Evolutionary conservation across 1,140 invertebrate genomes (phyloP).

Genomic region (Probaryconus sp.): DNA sequence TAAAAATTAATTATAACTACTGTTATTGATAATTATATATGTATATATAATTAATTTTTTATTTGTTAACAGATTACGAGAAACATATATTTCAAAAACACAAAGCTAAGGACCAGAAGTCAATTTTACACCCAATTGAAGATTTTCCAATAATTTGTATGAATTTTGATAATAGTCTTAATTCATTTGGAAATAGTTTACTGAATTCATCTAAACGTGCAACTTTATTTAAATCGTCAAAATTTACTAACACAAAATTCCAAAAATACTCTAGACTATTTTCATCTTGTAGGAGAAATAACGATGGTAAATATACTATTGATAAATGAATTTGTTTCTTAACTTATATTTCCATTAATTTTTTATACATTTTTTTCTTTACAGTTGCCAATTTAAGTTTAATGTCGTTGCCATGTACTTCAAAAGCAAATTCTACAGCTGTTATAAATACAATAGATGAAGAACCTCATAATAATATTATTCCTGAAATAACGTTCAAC

Average conservation of each 20-base stretch:
- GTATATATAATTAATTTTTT: slow-evolving; percentile 4
- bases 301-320: no score
- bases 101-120: slow-evolving; percentile 4
- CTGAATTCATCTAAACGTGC: no score
- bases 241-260: slow-evolving; percentile 2
- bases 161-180: slow-evolving; percentile 16
- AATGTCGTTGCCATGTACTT: neutral
- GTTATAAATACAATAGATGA: slow-evolving; percentile 26
- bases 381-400: neutral
- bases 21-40: neutral
- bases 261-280: slow-evolving; percentile 25
- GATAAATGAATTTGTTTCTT: slow-evolving; percentile 5
- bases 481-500: neutral
- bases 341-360: neutral
- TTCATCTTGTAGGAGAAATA: neutral
- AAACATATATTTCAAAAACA: slow-evolving; percentile 19
- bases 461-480: no score
- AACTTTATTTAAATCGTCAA: slow-evolving; percentile 2
- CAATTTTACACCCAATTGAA: neutral
- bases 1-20: slow-evolving; percentile 3
- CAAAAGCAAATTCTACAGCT: slow-evolving; percentile 32
- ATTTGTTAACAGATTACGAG: neutral
- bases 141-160: slow-evolving; percentile 4
- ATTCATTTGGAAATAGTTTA: slow-evolving; percentile 6
- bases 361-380: slow-evolving; percentile 4